Evolutionary conservation across 2,797 vertebrate genomes (phyloP), one percentile per base, ranked within the genome.

Genomic region (Atherinosoma microstoma): DNA sequence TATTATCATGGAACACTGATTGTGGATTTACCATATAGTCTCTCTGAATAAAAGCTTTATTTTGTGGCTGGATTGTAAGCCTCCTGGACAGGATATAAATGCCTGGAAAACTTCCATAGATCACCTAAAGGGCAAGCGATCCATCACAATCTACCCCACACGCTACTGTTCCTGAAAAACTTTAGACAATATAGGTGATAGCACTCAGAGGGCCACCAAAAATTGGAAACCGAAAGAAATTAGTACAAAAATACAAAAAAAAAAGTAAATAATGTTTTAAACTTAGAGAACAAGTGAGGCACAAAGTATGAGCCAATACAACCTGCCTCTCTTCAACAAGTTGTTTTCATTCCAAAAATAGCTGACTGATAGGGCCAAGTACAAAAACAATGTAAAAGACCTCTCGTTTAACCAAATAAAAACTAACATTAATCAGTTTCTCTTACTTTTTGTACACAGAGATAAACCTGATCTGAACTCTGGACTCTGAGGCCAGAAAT

Each of bases 341-440:
- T 76, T 85, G 64, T 83, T 83, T 77, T 64, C 60, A 68, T 73
- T 84, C 83, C 75, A 78, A 82, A 86, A 87, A 89, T 86, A 86
- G 67, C 70, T 35, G 61, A 54, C 35, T 27, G 27, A 67, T 72
- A 15, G 0, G 36, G 10, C 45, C 0, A 0, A 40, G 69, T 20
- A 54, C 59, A 59, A 73, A 69, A 74, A 73, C 59, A 51, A 67
- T 13, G 18, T 58, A 63, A 64, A 49, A 63, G 68, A 75, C 61
- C 66, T 64, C 0, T 20, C 80, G 74, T 73, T 77, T 58, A 84
- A 70, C 24, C 70, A 72, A 79, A 78, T 80, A 78, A 80, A 67
- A 59, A 40, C 76, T 56, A 80, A 82, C 71, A 27, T 82, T 49
- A 72, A 58, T 27, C 47, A 45, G 40, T 27, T 36, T 38, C 29